Percentiles rank a stretch among this genome's conserved stretches.
These are phyloP conservation scores for Theristicus caerulescens DNA, from an alignment of 2,113 vertebrate genomes.

Conservation along the genomic window DNA sequence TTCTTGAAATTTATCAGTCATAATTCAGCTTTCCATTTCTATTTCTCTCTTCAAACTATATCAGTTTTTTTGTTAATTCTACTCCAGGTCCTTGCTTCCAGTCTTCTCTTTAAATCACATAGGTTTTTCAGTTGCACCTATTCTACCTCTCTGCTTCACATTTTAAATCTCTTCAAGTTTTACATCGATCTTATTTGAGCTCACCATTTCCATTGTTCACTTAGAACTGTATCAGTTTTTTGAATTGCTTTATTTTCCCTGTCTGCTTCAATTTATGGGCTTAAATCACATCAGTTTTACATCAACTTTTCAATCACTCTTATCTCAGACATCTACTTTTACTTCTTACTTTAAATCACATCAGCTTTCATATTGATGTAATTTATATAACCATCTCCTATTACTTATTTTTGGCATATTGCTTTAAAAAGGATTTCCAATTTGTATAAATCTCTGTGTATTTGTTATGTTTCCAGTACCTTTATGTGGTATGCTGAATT, in stretches of 20 bases:
- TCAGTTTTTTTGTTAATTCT: neutral
- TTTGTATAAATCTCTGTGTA: neutral
- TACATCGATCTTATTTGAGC: neutral
- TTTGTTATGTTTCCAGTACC: neutral
- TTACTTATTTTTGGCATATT: neutral
- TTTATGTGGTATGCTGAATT: neutral
- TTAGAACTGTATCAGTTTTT: neutral
- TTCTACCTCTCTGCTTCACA: neutral
- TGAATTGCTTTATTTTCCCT: conserved; percentile 23
- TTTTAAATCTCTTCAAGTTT: conserved; percentile 15
- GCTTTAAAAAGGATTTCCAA: neutral
- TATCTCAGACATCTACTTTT: conserved; percentile 25
- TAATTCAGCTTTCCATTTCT: neutral
- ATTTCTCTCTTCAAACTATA: neutral
- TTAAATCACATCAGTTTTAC: conserved; percentile 42
- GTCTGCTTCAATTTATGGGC: conserved; percentile 13
- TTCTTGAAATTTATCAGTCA: neutral
- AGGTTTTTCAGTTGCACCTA: neutral
- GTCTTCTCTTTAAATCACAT: neutral
- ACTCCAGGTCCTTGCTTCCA: neutral
- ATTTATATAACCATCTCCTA: neutral
- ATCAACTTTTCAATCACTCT: conserved; percentile 43
- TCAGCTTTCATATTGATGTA: neutral
- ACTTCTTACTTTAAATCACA: conserved; percentile 39
- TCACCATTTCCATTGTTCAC: conserved; percentile 6